Evolutionary conservation across 2,113 vertebrate genomes (phyloP).

Genomic region (Tricholaema leucomelas): DNA sequence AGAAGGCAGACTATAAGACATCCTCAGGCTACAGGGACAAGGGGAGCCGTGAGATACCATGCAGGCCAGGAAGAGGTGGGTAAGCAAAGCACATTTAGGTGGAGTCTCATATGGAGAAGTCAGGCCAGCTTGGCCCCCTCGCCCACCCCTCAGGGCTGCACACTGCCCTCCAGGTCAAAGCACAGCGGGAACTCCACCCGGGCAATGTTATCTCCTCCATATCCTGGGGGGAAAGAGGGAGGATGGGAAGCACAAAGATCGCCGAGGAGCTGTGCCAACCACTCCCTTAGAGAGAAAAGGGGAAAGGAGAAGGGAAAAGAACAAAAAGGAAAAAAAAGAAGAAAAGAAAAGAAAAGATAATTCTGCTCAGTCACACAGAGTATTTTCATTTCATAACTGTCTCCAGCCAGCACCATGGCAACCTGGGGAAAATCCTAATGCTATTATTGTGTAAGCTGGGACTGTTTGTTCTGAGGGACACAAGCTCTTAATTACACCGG

Average conservation of each 20-base stretch:
- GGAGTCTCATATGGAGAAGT: neutral
- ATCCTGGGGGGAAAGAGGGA: neutral
- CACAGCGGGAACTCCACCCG: neutral
- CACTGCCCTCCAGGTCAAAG: neutral
- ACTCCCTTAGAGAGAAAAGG: slow-evolving; percentile 24
- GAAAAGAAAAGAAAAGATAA: neutral
- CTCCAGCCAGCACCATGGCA: slow-evolving; percentile 68
- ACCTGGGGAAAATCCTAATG: slow-evolving; percentile 71
- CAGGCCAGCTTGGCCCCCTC: neutral
- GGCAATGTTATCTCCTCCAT: slow-evolving; percentile 22
- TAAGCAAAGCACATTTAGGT: neutral
- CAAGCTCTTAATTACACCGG: slow-evolving; percentile 73
- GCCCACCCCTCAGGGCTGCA: neutral
- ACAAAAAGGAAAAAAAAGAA: accelerated
- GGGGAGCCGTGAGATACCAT: neutral
- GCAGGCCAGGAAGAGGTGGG: neutral
- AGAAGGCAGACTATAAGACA: neutral
- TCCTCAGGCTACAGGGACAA: neutral
- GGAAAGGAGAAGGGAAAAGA: neutral
- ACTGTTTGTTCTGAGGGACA: slow-evolving; percentile 69
- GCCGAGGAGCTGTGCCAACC: slow-evolving; percentile 46
- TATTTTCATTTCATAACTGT: slow-evolving; percentile 70
- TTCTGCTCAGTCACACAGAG: slow-evolving; percentile 60
- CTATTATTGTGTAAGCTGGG: slow-evolving; percentile 63
- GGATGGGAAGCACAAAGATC: slow-evolving; percentile 25